Evolutionary conservation across 1,140 invertebrate genomes (phyloP).

Genomic region (Drosophila rhopaloa): DNA sequence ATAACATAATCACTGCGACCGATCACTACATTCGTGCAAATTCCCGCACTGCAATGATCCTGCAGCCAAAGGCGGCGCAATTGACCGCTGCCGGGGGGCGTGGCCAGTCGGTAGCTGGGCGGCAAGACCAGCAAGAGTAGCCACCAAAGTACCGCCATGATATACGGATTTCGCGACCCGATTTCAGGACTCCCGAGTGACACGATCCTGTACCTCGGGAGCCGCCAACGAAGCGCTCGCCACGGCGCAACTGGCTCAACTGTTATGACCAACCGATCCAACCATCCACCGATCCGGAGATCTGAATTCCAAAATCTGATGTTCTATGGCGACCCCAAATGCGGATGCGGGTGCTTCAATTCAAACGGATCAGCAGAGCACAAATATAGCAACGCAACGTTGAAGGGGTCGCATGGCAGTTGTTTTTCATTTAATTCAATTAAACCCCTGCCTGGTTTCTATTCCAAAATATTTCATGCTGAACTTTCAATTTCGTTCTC

Average conservation of each 20-base stretch:
- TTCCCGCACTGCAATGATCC: slow-evolving; percentile 74
- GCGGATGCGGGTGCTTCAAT: slow-evolving; percentile 53
- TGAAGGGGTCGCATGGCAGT: slow-evolving; percentile 25
- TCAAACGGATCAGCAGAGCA: slow-evolving; percentile 26
- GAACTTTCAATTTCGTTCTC: slow-evolving; percentile 78
- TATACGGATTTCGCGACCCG: slow-evolving; percentile 6
- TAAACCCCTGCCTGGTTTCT: slow-evolving; percentile 51
- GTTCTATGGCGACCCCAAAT: slow-evolving; percentile 33
- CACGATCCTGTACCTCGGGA: slow-evolving; percentile 40
- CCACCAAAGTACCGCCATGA: slow-evolving; percentile 21
- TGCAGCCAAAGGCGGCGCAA: slow-evolving; percentile 80
- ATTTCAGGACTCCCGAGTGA: slow-evolving; percentile 27
- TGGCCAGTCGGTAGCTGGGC: slow-evolving; percentile 27
- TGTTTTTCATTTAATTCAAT: slow-evolving; percentile 80
- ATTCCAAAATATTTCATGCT: slow-evolving; percentile 33
- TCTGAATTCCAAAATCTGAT: slow-evolving; percentile 16
- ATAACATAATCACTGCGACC: slow-evolving; percentile 78
- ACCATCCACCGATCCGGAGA: slow-evolving; percentile 15
- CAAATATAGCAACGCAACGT: background rate
- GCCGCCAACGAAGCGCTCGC: slow-evolving; percentile 72
- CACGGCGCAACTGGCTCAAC: slow-evolving; percentile 71
- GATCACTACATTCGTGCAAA: slow-evolving; percentile 70
- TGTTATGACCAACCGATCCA: slow-evolving; percentile 34
- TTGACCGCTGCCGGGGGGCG: slow-evolving; percentile 43
- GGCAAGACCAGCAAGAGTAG: slow-evolving; percentile 20